Evolutionary conservation across 1,140 invertebrate genomes (phyloP), one percentile per base, ranked within the genome.

Genomic region (Pogonus chalceus): DNA sequence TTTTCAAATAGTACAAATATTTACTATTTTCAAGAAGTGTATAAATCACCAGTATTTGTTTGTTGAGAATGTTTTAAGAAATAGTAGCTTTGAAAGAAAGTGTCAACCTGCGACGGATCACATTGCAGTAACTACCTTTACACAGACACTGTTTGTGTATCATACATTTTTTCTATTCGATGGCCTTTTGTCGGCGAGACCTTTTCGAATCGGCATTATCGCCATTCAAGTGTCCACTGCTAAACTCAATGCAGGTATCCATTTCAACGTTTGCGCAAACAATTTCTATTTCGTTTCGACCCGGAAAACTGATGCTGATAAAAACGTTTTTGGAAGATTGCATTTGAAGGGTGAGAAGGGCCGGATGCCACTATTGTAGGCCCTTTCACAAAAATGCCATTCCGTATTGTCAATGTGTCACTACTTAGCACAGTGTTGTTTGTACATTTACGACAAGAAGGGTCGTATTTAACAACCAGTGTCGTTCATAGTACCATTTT

Each of bases 331-430:
- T 43, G 7, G 37, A 43, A 16, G 18, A 16, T 43, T 43, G 37
- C 9, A 43, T 43, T 7, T 43, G 7, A 10, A 7, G 26, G 26
- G 26, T 14, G 4, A 7, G 26, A 10, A 7, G 26, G 26, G 26
- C 26, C 26, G 4, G 26, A 31, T 14, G 26, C 26, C n/a, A n/a
- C 57, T 2, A 54, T 49, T 58, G 50, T 4, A 56, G 53, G 55
- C 47, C 52, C 56, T 57, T 62, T 52, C 23, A 60, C 60, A 62
- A 61, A 63, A 63, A 55, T 59, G 59, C 61, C 59, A 61, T 64
- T 62, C 47, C n/a, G 54, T 59, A 60, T 62, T 64, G 62, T 64
- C 24, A 47, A 60, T 57, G 62, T 64, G 62, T 64, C 62, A 64
- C 54, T 60, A 60, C 61, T 64, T 64, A 64, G 61, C 56, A 43